phyloP scores from a whole-genome alignment of 2,113 vertebrate genomes.

The Onychorhynchus coronatus region DNA sequence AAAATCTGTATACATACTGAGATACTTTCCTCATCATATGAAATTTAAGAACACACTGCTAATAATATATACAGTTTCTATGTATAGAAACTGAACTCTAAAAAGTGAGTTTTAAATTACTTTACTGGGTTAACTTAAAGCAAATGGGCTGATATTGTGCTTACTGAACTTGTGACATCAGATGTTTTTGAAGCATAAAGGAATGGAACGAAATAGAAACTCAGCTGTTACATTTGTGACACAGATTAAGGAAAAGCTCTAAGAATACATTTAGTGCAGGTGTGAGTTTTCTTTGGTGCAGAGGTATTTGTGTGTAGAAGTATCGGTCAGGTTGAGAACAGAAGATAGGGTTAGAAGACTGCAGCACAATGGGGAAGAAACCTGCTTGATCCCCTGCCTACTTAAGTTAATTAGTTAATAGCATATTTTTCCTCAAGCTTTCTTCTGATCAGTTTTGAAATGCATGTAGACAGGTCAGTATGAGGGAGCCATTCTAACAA shows the following conservation, averaged over 20 bases:
- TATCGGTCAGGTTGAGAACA: background rate
- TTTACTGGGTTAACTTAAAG: background rate
- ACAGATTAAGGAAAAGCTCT: background rate
- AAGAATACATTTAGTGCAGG: background rate
- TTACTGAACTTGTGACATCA: background rate
- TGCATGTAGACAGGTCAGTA: background rate
- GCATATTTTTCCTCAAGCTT: conserved; percentile 18
- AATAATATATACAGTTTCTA: background rate
- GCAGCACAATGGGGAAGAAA: conserved; percentile 7
- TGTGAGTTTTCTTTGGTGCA: conserved; percentile 22
- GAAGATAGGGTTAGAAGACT: background rate
- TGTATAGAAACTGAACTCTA: background rate
- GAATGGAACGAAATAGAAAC: background rate
- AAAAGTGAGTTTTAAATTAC: background rate
- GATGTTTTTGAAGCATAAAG: background rate
- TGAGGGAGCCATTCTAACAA: background rate
- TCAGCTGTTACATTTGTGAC: background rate
- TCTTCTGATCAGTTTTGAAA: conserved; percentile 8
- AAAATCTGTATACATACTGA: background rate
- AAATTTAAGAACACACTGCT: background rate
- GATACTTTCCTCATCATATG: background rate
- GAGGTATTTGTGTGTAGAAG: background rate
- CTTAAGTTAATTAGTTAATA: conserved; percentile 58
- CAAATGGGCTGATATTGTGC: background rate
- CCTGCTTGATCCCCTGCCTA: conserved; percentile 1